Evolutionary conservation across 1,140 invertebrate genomes (phyloP), one percentile per base, ranked within the genome.

Genomic region (Oreohelix idahoensis): DNA sequence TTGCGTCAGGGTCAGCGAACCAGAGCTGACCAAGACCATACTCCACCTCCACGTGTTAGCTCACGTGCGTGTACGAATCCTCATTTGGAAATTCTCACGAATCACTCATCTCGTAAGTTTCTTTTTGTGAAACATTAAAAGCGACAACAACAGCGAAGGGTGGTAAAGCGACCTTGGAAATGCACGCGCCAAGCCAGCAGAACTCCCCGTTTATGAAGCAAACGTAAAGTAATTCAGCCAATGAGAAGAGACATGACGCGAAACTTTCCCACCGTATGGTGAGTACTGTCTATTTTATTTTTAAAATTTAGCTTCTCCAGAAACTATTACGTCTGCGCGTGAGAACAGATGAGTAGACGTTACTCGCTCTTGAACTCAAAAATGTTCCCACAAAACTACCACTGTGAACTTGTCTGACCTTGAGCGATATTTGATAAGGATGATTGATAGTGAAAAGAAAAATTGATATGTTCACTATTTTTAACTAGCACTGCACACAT

Each of bases 231-330:
- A 66, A n/a, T 39, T 20, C 36, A 42, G 77, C 35, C 49, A 42
- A 63, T 38, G 77, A 42, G 77, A 66, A 45, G n/a, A n/a, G 77
- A 63, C 23, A 38, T 42, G n/a, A 32, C 38, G 36, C 15, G 58
- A 79, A 63, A 66, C 29, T 39, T 39, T 42, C 36, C 49, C 36
- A 66, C 26, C 32, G 77, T 38, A 26, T 29, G 58, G 0, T 0
- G 5, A n/a, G 38, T 26, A 26, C 23, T 66, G 63, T 66, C 1
- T 2, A 32, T n/a, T 32, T 29, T 11, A 32, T 66, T 10, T 20
- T n/a, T n/a, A 10, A 58, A 20, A 58, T 23, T 23, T 23, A 23
- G 53, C 4, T n/a, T 20, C 23, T 58, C 53, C 10, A 58, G 8
- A 58, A 58, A 58, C 26, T 4, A n/a, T 20, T 58, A 58, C 53